Percentiles rank a stretch among this genome's conserved stretches.
Evolutionary conservation across 2,113 vertebrate species (phyloP).

Genomic region (Prunella fulvescens): DNA sequence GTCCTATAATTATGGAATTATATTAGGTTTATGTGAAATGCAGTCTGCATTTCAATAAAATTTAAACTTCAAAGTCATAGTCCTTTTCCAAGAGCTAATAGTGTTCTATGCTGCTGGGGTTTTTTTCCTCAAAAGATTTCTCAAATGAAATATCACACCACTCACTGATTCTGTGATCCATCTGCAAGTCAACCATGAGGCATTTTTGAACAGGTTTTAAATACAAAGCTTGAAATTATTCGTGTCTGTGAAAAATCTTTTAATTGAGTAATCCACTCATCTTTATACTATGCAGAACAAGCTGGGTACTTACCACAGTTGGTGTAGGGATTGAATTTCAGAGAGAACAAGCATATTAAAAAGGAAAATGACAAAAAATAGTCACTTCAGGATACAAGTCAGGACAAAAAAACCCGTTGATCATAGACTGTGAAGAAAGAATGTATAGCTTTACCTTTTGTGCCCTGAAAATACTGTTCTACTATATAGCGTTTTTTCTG

Average conservation of each 20-base stretch:
- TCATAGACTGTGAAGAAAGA: background rate
- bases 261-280: background rate
- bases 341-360: background rate
- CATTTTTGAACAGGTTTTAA: background rate
- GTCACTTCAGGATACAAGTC: background rate
- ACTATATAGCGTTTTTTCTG: accelerated
- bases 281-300: background rate
- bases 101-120: background rate
- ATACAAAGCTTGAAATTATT: constrained; percentile 3
- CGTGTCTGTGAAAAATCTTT: background rate
- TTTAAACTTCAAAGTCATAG: background rate
- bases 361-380: background rate
- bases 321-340: background rate
- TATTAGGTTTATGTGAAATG: background rate
- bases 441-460: background rate
- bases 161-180: background rate
- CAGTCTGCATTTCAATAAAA: background rate
- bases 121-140: background rate
- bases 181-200: background rate
- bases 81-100: background rate
- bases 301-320: background rate
- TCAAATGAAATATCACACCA: background rate
- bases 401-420: accelerated
- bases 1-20: background rate
- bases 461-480: background rate